Evolutionary conservation across 2,888 invertebrate genomes (phyloP).

Genomic region (Parapristionchus giblindavisi): DNA sequence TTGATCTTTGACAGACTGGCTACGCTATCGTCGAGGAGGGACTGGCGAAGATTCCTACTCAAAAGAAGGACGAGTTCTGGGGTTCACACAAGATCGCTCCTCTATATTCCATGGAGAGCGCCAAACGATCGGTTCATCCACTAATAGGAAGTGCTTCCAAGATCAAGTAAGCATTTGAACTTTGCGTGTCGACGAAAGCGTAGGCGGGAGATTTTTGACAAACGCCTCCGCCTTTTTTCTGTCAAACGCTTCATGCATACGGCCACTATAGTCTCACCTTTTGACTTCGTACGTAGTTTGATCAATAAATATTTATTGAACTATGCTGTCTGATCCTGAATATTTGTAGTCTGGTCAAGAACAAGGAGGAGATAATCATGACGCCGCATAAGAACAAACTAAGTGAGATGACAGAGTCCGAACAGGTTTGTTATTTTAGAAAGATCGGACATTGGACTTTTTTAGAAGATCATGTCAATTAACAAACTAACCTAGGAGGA

Average conservation of each 20-base stretch:
- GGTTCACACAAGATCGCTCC: conserved; percentile 62
- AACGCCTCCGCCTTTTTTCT: too few species aligned
- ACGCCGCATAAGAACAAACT: conserved; percentile 67
- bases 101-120: conserved; percentile 62
- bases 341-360: conserved; percentile 59
- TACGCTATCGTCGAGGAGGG: conserved; percentile 58
- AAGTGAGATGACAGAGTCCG: conserved; percentile 51
- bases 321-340: too few species aligned
- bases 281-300: too few species aligned
- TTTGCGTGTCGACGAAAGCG: neutral
- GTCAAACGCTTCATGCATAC: too few species aligned
- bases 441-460: neutral
- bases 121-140: conserved; percentile 65
- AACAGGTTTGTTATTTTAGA: conserved; percentile 44
- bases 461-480: neutral
- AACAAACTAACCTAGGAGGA: too few species aligned
- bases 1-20: conserved; percentile 48
- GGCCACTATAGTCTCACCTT: too few species aligned
- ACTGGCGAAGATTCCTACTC: conserved; percentile 51
- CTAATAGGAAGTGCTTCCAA: conserved; percentile 63
- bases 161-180: conserved; percentile 57
- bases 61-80: conserved; percentile 61
- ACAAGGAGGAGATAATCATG: conserved; percentile 62
- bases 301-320: too few species aligned
- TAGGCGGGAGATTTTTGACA: neutral